Evolutionary conservation across 2,888 invertebrate species (phyloP).

Genomic region (Meiosimyza decipiens): DNA sequence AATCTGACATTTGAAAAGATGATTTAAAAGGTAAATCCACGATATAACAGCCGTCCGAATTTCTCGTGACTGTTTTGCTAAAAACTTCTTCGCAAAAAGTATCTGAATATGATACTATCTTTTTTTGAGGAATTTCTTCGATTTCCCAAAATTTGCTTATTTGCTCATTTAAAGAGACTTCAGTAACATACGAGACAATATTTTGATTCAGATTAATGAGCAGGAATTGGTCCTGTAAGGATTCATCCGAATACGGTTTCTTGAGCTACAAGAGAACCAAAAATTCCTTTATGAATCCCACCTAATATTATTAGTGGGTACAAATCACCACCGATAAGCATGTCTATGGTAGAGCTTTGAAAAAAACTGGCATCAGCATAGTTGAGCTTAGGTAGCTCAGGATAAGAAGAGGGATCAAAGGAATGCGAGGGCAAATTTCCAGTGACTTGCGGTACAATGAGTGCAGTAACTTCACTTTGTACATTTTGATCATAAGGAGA

Average conservation of each 20-base stretch:
- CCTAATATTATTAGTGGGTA: no score
- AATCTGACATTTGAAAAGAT: not conserved
- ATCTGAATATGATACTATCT: not conserved
- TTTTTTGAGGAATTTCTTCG: no score
- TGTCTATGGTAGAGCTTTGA: no score
- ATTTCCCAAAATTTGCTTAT: not conserved
- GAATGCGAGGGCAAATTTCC: no score
- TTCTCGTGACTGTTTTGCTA: not conserved
- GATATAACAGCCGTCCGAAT: conserved; percentile 22
- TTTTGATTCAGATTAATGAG: not conserved
- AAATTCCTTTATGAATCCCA: not conserved
- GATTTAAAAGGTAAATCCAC: conserved; percentile 26
- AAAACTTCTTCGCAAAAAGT: conserved; percentile 26
- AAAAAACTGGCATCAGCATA: no score
- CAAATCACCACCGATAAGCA: no score
- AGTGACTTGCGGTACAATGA: no score
- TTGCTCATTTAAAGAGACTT: not conserved
- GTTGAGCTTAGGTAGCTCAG: no score
- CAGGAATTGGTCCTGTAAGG: not conserved
- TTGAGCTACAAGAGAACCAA: not conserved
- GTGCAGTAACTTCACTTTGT: no score
- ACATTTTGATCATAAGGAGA: no score
- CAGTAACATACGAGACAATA: not conserved
- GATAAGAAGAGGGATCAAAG: no score
- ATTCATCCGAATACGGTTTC: conserved; percentile 4